Evolutionary conservation across 2,113 vertebrate species (phyloP), one percentile per base, ranked within the genome.

Genomic region (Rynchops niger): DNA sequence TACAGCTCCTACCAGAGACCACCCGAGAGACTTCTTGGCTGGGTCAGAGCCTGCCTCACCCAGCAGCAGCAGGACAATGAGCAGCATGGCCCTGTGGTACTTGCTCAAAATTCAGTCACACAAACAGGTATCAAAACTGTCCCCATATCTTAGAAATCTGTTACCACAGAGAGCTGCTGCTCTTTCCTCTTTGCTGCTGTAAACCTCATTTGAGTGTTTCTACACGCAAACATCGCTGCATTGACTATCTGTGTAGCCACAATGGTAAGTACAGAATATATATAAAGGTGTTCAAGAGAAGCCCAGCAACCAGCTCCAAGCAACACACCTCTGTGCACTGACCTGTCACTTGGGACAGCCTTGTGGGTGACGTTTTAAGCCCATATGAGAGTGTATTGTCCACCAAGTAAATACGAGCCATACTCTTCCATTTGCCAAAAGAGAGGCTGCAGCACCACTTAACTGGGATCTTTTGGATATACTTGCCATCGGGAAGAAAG

Each of bases 311-410:
- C 9, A 27, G 27, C 36, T 77, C 50, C 30, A 17, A 62, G 47
- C 25, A 43, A 14, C 40, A 18, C 21, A 55, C 11, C 36, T 50
- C 49, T 56, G 47, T 1, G 3, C 2, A 4, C 45, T 0, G 2
- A 32, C 13, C 18, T 30, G 38, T 62, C 40, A 4, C 59, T n/a
- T 5, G 2, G 42, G 52, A 55, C 61, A 85, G 25, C 53, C 52
- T 43, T 21, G 8, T 17, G 25, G 34, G 12, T 2, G 40, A 34
- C 52, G 25, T 18, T 16, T 22, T 15, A 34, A 59, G 9, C 32
- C 50, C 77, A 38, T 12, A 22, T 0, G 3, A 26, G 9, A 58
- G 7, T 2, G 9, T 1, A 17, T 2, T 36, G 23, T 34, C 59
- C 59, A 36, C 16, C 9, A 32, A 45, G 23, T 3, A 67, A 56